These are phyloP conservation scores for Tinea trinotella DNA, from an alignment of 2,888 invertebrate species.

Conservation along the genomic window DNA sequence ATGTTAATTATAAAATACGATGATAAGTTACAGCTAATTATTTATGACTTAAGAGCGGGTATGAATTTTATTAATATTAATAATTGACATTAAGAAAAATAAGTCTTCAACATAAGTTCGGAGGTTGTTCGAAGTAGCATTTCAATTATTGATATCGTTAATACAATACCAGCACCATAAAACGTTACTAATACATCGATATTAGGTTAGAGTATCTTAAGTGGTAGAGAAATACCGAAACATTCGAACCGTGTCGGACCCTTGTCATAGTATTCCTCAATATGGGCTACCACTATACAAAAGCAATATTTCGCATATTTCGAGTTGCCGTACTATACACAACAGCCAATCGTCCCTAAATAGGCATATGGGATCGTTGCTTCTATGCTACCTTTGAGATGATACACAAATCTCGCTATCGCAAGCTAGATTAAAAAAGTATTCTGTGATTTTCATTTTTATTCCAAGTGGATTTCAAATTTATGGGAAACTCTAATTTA, in stretches of 20 bases:
- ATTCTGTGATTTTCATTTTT: conserved; percentile 2
- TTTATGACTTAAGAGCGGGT: too few relatives aligned
- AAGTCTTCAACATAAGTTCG: too few relatives aligned
- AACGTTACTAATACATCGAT: neutral
- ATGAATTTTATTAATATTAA: too few relatives aligned
- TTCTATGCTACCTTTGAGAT: neutral
- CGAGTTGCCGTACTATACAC: neutral
- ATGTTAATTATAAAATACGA: neutral
- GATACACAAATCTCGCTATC: neutral
- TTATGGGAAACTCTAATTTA: conserved; percentile 10
- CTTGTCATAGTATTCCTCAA: conserved; percentile 1
- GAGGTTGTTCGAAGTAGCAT: too few relatives aligned
- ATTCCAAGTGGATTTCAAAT: neutral
- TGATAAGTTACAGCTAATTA: too few relatives aligned
- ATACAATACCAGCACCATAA: too few relatives aligned
- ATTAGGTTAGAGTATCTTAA: conserved; percentile 1
- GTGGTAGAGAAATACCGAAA: neutral
- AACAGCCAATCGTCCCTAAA: neutral
- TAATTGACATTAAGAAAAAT: too few relatives aligned
- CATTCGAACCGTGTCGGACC: conserved; percentile 6
- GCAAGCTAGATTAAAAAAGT: conserved; percentile 3
- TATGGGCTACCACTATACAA: neutral
- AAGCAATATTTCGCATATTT: conserved; percentile 2
- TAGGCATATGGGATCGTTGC: neutral
- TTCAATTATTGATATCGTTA: neutral